Conservation (phyloP, 2,888 invertebrate genomes). For the Pollenia amentaria region DNA sequence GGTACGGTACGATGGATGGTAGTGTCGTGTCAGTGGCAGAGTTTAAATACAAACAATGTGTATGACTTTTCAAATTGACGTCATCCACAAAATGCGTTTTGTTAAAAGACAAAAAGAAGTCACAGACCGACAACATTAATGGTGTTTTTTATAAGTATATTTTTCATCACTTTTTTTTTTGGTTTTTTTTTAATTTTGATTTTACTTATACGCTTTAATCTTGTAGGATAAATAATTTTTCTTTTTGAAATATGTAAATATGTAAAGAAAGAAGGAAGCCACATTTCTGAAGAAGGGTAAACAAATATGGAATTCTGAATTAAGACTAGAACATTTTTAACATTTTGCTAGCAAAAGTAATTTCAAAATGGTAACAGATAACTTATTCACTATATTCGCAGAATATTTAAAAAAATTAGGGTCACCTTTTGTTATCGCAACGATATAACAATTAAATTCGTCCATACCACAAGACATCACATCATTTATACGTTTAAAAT, state of each 20-base stretch:
- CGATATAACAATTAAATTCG: too few species aligned
- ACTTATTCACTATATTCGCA: too few species aligned
- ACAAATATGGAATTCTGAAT: slow-evolving; percentile 52
- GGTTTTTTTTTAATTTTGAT: neutral
- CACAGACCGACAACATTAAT: slow-evolving; percentile 47
- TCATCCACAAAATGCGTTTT: slow-evolving; percentile 61
- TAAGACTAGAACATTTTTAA: slow-evolving; percentile 37
- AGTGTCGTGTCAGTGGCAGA: neutral
- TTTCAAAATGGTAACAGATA: too few species aligned
- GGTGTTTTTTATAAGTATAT: slow-evolving; percentile 27
- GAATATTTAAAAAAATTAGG: too few species aligned
- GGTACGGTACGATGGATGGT: neutral
- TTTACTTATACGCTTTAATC: slow-evolving; percentile 66
- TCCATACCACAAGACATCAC: too few species aligned
- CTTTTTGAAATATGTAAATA: slow-evolving; percentile 58
- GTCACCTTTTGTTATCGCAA: too few species aligned
- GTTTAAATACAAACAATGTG: slow-evolving; percentile 61
- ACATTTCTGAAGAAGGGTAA: slow-evolving; percentile 28
- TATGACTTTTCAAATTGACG: slow-evolving; percentile 71
- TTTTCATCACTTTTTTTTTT: slow-evolving; percentile 1
- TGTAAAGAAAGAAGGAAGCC: neutral
- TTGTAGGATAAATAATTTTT: slow-evolving; percentile 62
- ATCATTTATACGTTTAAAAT: too few species aligned
- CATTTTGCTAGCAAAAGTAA: slow-evolving; percentile 26
- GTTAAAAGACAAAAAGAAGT: slow-evolving; percentile 46